Base-by-base conservation (phyloP, 2,797 vertebrate species). In the Percopsis omiscomaycus region DNA sequence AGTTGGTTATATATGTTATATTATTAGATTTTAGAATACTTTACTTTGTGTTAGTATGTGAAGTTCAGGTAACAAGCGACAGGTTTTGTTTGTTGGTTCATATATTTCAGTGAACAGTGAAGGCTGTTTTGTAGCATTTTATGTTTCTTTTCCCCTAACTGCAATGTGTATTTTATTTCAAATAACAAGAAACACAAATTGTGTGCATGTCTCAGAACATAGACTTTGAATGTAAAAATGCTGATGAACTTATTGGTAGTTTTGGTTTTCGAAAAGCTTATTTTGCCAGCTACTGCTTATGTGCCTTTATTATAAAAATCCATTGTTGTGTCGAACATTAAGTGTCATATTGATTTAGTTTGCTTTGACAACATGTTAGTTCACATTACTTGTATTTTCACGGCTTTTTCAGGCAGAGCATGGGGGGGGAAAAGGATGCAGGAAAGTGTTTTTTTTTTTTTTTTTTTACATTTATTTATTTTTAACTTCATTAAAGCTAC, bases 281-380 rank as follows among this genome's bases (percentile, higher is more conserved):
- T 67, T 75, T 84, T 75, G 66, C 71, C 72, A 77, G 68, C 82
- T 74, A 59, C 74, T 88, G 88, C 84, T 66, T 73, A 82, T 15
- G 86, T 91, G 89, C 89, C 89, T 90, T 90, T 80, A 68, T 59
- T 65, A 56, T 68, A 59, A 51, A 37, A 22, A 56, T 30, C 52
- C 55, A 3, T 57, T 68, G 30, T 66, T 73, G 14, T 55, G 65
- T 55, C 63, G 66, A 32, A 62, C 12, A 28, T 61, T 29, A 64
- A 22, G 29, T 71, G 28, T 59, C 3, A 28, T 8, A 12, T 52
- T 8, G 13, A 61, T 81, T 83, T 74, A 1, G 47, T 78, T 86
- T 81, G 66, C 73, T 79, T 59, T 59, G 56, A 54, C 66, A 16
- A 55, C 65, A 67, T 2, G 42, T 51, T 52, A 27, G 61, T 84